Base-by-base conservation (phyloP, 2,888 invertebrate genomes). In the Drosophila acutilabella region DNA sequence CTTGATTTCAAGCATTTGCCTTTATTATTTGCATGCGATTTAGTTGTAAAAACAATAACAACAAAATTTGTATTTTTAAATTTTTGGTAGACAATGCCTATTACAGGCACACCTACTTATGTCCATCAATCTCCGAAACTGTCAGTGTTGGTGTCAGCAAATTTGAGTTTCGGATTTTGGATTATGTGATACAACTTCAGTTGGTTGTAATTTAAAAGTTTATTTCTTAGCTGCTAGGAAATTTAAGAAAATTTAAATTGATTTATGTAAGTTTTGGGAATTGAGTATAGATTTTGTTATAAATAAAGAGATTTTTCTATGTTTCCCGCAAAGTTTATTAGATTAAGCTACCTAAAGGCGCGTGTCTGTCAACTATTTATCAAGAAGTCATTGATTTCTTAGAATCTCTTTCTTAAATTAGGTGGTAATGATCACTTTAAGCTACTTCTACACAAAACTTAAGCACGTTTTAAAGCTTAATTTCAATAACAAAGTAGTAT, bases 11-110 rank as follows among this genome's bases (percentile, higher is more conserved):
- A 57, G 62, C 52, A 59, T 68, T 42, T 58, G 57, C 6, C 65
- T 60, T 68, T 64, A 53, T 60, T 86, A 69, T 85, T 88, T 85
- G 70, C 80, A 64, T 76, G 88, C 52, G 80, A 85, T 62, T 88
- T 85, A 88, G 82, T 72, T 84, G 70, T 80, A 64, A 81, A 71
- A 69, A 64, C 71, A 78, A 70, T 44, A 57, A 42, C 18, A 13
- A 33, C 2, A 18, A 23, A 23, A 23, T 23, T 23, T 23, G 5
- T 23, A 23, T 23, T 23, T 23, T 23, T 47, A 41, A 33, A 64
- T 20, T 11, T 11, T 18, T 30, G n/a, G 30, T 44, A 33, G 36
- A 64, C 33, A 18, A 33, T 57, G 44, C 8, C 13, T 20, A 38
- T 41, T 38, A 23, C n/a, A 44, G 64, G 38, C 66, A 56, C 75